Conservation (phyloP, 2,888 invertebrate species). For the Erebia ligea region DNA sequence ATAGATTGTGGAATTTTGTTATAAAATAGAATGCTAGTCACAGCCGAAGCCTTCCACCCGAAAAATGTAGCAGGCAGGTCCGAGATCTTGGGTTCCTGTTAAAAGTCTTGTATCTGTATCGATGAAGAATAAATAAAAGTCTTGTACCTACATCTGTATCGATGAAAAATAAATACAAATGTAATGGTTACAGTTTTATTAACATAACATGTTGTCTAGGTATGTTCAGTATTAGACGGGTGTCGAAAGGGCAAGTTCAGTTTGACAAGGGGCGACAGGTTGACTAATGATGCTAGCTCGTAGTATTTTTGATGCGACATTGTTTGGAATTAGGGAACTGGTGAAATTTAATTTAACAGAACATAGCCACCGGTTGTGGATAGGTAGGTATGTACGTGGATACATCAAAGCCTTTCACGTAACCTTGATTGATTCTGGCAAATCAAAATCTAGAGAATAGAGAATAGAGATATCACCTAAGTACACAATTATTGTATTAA, state of each 20-base stretch:
- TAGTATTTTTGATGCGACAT: slow-evolving; percentile 49
- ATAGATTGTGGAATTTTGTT: too few relatives aligned
- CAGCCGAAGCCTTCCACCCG: too few relatives aligned
- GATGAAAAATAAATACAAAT: background rate
- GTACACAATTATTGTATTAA: too few relatives aligned
- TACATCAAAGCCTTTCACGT: background rate
- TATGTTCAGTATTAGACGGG: slow-evolving; percentile 61
- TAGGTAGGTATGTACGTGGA: background rate
- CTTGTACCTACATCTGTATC: too few relatives aligned
- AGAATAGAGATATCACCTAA: too few relatives aligned
- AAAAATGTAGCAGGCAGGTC: too few relatives aligned
- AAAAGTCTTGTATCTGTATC: too few relatives aligned
- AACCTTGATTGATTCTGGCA: too few relatives aligned
- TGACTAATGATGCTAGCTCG: slow-evolving; percentile 73
- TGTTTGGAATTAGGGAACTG: slow-evolving; percentile 39
- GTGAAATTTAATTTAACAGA: slow-evolving; percentile 34
- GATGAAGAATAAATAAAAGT: background rate
- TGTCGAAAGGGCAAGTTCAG: slow-evolving; percentile 65
- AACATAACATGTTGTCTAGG: slow-evolving; percentile 62
- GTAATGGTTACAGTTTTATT: slow-evolving; percentile 48
- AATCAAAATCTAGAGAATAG: too few relatives aligned
- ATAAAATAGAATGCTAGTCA: too few relatives aligned
- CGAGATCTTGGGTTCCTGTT: too few relatives aligned
- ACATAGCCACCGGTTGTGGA: slow-evolving; percentile 14
- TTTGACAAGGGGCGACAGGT: slow-evolving; percentile 80